These are phyloP conservation scores for Rhegmatorhina hoffmannsi DNA, from an alignment of 2,113 vertebrate genomes.

Conservation along the genomic window DNA sequence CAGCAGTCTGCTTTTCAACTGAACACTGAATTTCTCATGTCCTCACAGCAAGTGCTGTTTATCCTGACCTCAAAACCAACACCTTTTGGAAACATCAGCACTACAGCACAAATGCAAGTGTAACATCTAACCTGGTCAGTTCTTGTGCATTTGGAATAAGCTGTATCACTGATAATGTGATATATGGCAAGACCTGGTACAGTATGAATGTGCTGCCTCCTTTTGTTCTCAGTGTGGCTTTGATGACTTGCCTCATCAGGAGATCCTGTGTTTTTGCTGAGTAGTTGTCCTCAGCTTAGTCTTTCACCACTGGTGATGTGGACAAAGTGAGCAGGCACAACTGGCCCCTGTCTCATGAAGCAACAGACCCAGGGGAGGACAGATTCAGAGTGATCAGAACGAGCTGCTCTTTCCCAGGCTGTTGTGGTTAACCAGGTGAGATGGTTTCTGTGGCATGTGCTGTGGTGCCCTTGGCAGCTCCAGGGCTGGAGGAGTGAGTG, in stretches of 20 bases:
- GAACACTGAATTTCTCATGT: background rate
- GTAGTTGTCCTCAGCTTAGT: background rate
- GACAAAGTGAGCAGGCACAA: background rate
- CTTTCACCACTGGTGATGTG: background rate
- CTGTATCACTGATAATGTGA: background rate
- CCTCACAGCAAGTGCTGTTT: background rate
- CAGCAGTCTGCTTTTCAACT: background rate
- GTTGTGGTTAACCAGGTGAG: background rate
- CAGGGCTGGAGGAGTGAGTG: background rate
- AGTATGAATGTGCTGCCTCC: background rate
- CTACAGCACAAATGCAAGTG: background rate
- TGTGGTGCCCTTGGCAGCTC: background rate
- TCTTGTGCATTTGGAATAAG: background rate
- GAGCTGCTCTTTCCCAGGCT: background rate
- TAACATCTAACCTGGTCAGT: background rate
- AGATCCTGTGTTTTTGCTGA: background rate
- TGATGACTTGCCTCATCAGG: background rate
- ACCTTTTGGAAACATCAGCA: background rate
- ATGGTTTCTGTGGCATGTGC: background rate
- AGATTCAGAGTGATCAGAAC: background rate
- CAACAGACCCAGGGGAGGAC: background rate
- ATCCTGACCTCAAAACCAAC: background rate
- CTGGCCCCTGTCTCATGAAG: background rate
- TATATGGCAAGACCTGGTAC: background rate
- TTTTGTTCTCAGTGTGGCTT: background rate